phyloP scores from a whole-genome alignment of 2,113 vertebrate genomes.

The Antechinus flavipes region DNA sequence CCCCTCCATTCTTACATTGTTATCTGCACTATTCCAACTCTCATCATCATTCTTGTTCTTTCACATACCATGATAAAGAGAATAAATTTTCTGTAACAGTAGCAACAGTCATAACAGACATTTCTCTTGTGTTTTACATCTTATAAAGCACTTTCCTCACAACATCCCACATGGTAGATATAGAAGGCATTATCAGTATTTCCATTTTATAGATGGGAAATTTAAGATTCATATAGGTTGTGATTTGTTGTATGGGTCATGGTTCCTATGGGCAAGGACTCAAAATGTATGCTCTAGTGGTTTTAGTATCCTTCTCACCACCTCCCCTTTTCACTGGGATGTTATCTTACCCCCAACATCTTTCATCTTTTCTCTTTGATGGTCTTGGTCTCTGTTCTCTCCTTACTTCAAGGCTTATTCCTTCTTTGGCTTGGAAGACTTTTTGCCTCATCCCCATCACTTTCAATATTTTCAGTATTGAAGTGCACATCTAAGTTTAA shows the following conservation, averaged over 20 bases:
- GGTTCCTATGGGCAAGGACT: neutral
- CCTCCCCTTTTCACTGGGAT: neutral
- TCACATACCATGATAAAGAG: neutral
- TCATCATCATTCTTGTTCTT: neutral
- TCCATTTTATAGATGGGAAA: neutral
- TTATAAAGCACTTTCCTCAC: neutral
- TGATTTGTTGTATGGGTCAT: neutral
- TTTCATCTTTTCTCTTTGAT: neutral
- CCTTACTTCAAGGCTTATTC: neutral
- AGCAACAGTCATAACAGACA: neutral
- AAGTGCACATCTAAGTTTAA: neutral
- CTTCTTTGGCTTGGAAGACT: neutral
- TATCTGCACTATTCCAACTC: neutral
- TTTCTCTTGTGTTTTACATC: neutral
- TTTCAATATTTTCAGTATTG: neutral
- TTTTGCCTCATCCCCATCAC: neutral
- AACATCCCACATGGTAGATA: neutral
- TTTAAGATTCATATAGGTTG: neutral
- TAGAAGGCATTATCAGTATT: neutral
- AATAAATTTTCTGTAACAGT: neutral
- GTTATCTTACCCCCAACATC: neutral
- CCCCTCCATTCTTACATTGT: constrained; percentile 2
- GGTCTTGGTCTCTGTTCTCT: neutral
- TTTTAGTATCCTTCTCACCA: neutral
- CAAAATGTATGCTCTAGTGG: neutral